Evolutionary conservation across 2,113 vertebrate species (phyloP).

Genomic region (Fukomys damarensis): DNA sequence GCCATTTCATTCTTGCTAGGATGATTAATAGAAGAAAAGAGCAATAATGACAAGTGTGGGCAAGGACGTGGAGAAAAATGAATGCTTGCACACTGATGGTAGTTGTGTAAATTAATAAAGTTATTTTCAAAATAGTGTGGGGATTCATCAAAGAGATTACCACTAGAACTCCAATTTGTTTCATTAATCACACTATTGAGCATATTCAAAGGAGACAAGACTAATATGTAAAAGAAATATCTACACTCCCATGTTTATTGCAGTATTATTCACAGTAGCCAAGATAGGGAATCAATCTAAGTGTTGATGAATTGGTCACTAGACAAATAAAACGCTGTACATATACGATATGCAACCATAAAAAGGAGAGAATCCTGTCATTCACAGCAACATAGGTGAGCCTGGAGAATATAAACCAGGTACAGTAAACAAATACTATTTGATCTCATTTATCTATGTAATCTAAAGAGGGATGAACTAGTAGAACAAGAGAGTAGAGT

Average conservation of each 20-base stretch:
- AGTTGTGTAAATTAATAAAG: not conserved
- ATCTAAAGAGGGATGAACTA: not conserved
- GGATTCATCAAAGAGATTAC: not conserved
- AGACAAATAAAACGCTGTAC: too few relatives aligned
- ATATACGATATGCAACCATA: too few relatives aligned
- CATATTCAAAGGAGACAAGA: not conserved
- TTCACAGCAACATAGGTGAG: not conserved
- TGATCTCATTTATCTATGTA: not conserved
- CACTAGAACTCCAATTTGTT: not conserved
- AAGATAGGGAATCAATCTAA: not conserved
- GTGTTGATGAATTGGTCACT: not conserved
- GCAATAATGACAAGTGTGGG: not conserved
- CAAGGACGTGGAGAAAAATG: not conserved
- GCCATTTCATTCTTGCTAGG: too few relatives aligned
- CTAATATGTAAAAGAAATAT: not conserved
- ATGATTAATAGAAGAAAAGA: not conserved
- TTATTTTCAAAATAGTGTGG: not conserved
- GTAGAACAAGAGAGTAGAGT: not conserved
- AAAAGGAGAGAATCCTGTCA: not conserved
- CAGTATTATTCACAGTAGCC: not conserved
- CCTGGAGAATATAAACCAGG: not conserved
- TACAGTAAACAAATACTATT: not conserved
- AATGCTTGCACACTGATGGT: not conserved
- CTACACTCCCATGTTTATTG: not conserved
- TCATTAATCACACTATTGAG: not conserved